Base-by-base conservation (phyloP, 2,113 vertebrate genomes). In the Montifringilla adamsi region DNA sequence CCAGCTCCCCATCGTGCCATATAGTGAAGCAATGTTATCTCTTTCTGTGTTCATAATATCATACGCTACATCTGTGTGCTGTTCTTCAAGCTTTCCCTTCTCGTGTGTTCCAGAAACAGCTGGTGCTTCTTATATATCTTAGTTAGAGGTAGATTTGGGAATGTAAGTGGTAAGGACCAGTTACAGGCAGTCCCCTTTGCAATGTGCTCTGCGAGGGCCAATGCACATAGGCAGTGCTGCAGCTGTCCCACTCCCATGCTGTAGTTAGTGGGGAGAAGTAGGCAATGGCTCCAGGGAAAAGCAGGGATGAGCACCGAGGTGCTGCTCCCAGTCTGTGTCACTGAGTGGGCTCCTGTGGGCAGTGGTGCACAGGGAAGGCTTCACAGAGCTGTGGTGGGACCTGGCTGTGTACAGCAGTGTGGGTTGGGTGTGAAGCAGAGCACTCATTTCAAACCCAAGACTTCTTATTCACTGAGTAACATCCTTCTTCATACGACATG, bases 281-380 rank as follows among this genome's bases (percentile, higher is more conserved):
- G 56, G 6, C 3, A 10, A 23, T 2, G 22, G 24, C 33, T 15
- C 10, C 1, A 0, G 21, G 13, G n/a, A 24, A 62, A 41, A 70
- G 43, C n/a, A 63, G n/a, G 19, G n/a, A 23, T 2, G 5, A n/a
- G n/a, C 37, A 39, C 21, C 0, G 0, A 50, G 26, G 30, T 2
- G 0, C 8, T 69, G 52, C 39, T 87, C 1, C 0, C 19, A 50
- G 28, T 44, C 43, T 23, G 18, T 3, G 2, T 23, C 18, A 2
- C 13, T 7, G 74, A 43, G 24, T 3, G 4, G 28, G 10, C 16
- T 80, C 26, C 13, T 2, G 4, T 4, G 6, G 22, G 39, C 8
- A 1, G 0, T 19, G 13, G 30, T 53, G 47, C 22, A 20, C 37
- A 41, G 31, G 39, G 9, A 60, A 4, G 31, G 2, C 13, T 39